Base-by-base conservation (phyloP, 2,888 invertebrate genomes). In the Temnothorax ravouxi region DNA sequence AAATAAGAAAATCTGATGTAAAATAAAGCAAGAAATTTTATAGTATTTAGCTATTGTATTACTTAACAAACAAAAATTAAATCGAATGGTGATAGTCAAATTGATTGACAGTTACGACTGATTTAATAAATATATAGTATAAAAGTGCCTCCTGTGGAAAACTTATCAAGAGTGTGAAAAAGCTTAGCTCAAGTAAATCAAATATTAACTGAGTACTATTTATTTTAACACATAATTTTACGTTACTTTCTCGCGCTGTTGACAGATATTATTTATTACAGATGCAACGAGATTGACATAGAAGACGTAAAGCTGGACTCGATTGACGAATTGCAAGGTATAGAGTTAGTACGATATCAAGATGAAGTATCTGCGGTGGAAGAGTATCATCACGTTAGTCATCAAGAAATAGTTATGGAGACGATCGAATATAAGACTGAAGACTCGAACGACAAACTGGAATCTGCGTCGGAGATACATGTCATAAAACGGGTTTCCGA, bases 341-440 rank as follows among this genome's bases (percentile, higher is more conserved):
- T 88, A 66, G 85, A 85, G 11, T 69, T 89, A 84, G 77, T 89
- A 34, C 85, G 64, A 29, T 89, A 89, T 38, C 74, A 89, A 50
- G 29, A 67, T 9, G 88, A 88, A 2, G 62, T 84, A 8, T 84
- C 86, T 67, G 81, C 72, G 9, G 67, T 84, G 18, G 86, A 88
- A 74, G 88, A 89, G 25, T 89, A 86, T 79, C 86, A 85, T 62
- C 50, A 86, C 67, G 84, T 89, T 59, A 59, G 62, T 18, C 82
- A 88, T 29, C 88, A 88, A 59, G 87, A 89, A 38, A 83, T 88
- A 61, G 82, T 89, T 13, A 82, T 84, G 13, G 87, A 89, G 0
- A 62, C 82, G 9, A 29, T 85, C 8, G 86, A 86, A 34, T 84
- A 84, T 38, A 44, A 15, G 13, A 66, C 69, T 11, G 81, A 80